Base-by-base conservation (phyloP, 2,888 invertebrate genomes). In the Lasius fuliginosus region DNA sequence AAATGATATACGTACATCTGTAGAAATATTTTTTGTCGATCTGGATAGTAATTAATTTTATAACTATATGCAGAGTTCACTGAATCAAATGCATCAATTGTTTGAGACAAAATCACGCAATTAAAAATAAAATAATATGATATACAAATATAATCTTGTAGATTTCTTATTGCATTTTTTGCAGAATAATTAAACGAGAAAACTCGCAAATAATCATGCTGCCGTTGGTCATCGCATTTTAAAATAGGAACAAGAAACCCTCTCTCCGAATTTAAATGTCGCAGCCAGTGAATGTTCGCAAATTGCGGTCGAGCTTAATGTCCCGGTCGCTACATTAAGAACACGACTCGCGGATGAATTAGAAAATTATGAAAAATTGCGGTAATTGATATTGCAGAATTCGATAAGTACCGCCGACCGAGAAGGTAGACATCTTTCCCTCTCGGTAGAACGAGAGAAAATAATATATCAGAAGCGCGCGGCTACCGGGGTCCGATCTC, bases 401-500 rank as follows among this genome's bases (percentile, higher is more conserved):
- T 81, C 46, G 85, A 71, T 67, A 68, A 83, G 67, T 56, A 83
- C 73, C 76, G 53, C 60, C 65, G 64, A 68, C 58, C 49, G 49
- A 73, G 83, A 79, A 23, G 71, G 64, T 79, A 68, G 58, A 46
- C 58, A 46, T 42, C n/a, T 53, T n/a, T 53, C 53, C n/a, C n/a
- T 53, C n/a, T 64, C 56, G n/a, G 15, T 23, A 60, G 79, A 58
- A 33, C 58, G 82, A 42, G 67, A 71, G 85, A 82, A 85, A 82
- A 83, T 67, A 87, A 85, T 77, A 67, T 83, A 84, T 85, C 68
- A 81, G 85, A 83, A 85, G 84, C 82, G 76, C 56, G 30, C 56
- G 27, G 90, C 86, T 89, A 88, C 88, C 87, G 89, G 74, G n/a
- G 60, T n/a, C 33, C 58, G 83, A 86, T 87, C 73, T 74, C 64